Evolutionary conservation across 2,797 vertebrate genomes (phyloP).

Genomic region (Hemitrygon akajei): DNA sequence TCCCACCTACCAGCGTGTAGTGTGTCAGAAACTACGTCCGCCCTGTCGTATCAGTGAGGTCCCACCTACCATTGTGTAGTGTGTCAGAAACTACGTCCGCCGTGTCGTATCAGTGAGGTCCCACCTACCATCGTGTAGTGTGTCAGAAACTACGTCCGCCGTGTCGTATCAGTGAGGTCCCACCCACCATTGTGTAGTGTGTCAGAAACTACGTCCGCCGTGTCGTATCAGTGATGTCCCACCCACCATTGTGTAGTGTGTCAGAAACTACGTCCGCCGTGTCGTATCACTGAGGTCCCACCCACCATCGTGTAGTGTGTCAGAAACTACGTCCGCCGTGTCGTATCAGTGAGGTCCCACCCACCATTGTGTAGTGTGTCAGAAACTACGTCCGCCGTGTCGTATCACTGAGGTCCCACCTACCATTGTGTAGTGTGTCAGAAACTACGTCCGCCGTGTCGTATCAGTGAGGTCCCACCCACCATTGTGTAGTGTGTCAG

Average conservation of each 20-base stretch:
- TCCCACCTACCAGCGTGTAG: too few relatives aligned
- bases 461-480: not conserved
- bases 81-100: not conserved
- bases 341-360: not conserved
- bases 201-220: not conserved
- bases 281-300: not conserved
- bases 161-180: not conserved
- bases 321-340: not conserved
- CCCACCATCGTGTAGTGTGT: not conserved
- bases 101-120: not conserved
- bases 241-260: too few relatives aligned
- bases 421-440: not conserved
- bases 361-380: not conserved
- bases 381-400: not conserved
- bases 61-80: too few relatives aligned
- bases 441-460: not conserved
- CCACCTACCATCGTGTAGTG: too few relatives aligned
- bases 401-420: not conserved
- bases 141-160: not conserved
- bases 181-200: too few relatives aligned
- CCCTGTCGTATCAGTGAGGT: not conserved
- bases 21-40: not conserved
- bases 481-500: not conserved
- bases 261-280: not conserved
- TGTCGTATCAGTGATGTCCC: not conserved